Evolutionary conservation across 2,113 vertebrate genomes (phyloP).

Genomic region (Coreoperca whiteheadi): DNA sequence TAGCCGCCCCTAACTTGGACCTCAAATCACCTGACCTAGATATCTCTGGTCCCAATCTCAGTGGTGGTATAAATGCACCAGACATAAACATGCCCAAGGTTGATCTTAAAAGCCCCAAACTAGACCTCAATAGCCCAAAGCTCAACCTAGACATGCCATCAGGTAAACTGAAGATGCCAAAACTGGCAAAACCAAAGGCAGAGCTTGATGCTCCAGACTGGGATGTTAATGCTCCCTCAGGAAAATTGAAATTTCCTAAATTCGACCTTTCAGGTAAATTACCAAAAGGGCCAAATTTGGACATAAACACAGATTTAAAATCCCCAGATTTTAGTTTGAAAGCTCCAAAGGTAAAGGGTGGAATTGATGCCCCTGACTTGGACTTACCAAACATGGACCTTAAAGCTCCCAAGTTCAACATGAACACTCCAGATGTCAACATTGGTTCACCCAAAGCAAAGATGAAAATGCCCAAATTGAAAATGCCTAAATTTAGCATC

Average conservation of each 20-base stretch:
- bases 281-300: slow-evolving; percentile 62
- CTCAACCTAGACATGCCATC: slow-evolving; percentile 48
- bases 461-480: slow-evolving; percentile 56
- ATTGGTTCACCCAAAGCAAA: slow-evolving; percentile 63
- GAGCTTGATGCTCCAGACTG: slow-evolving; percentile 54
- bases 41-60: slow-evolving; percentile 57
- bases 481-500: slow-evolving; percentile 61
- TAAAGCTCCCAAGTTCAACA: slow-evolving; percentile 58
- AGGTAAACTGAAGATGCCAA: slow-evolving; percentile 56
- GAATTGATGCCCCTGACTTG: slow-evolving; percentile 55
- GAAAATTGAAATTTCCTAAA: slow-evolving; percentile 52
- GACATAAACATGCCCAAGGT: slow-evolving; percentile 55
- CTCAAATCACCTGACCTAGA: slow-evolving; percentile 58
- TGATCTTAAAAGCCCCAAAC: slow-evolving; percentile 52
- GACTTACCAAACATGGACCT: slow-evolving; percentile 50
- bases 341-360: slow-evolving; percentile 71
- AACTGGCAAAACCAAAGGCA: background rate
- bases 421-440: slow-evolving; percentile 64
- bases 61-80: slow-evolving; percentile 57
- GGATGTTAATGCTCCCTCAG: slow-evolving; percentile 52
- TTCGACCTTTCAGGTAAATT: slow-evolving; percentile 56
- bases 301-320: slow-evolving; percentile 40
- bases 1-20: slow-evolving; percentile 49
- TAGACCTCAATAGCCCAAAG: slow-evolving; percentile 53
- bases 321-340: slow-evolving; percentile 59